Evolutionary conservation across 2,113 vertebrate species (phyloP).

Genomic region (Argyrosomus japonicus): DNA sequence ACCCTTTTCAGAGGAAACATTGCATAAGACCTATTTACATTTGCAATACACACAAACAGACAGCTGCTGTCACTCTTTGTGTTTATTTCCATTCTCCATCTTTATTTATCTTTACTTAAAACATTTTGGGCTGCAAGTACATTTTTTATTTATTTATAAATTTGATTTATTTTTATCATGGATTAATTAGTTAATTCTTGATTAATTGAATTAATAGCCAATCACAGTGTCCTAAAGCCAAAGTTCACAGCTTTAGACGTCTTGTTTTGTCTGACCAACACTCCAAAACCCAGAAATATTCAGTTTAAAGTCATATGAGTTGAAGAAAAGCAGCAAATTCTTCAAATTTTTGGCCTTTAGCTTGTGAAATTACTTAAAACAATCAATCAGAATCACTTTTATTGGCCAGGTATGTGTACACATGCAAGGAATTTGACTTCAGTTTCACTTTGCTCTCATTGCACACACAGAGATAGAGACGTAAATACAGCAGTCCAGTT

Average conservation of each 20-base stretch:
- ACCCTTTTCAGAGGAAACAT: constrained; percentile 58
- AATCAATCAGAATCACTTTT: no score
- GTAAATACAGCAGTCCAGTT: no score
- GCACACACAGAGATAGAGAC: no score
- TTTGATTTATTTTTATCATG: neutral
- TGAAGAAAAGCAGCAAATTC: neutral
- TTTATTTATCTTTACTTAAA: neutral
- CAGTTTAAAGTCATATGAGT: neutral
- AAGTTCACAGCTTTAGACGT: neutral
- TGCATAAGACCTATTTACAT: constrained; percentile 70
- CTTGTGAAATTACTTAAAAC: neutral
- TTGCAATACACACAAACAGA: constrained; percentile 34
- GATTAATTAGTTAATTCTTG: neutral
- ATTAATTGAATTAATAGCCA: no score
- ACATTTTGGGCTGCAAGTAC: neutral
- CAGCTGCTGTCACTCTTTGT: neutral
- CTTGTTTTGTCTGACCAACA: neutral
- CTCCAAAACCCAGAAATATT: neutral
- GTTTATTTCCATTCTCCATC: neutral
- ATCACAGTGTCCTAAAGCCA: neutral
- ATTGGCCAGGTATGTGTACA: no score
- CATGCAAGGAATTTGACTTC: no score
- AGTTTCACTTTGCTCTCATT: no score
- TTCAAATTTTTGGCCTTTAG: neutral
- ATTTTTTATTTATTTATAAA: no score